These are phyloP conservation scores for Sycophila sp. DNA, from an alignment of 1,140 invertebrate species.

Conservation along the genomic window DNA sequence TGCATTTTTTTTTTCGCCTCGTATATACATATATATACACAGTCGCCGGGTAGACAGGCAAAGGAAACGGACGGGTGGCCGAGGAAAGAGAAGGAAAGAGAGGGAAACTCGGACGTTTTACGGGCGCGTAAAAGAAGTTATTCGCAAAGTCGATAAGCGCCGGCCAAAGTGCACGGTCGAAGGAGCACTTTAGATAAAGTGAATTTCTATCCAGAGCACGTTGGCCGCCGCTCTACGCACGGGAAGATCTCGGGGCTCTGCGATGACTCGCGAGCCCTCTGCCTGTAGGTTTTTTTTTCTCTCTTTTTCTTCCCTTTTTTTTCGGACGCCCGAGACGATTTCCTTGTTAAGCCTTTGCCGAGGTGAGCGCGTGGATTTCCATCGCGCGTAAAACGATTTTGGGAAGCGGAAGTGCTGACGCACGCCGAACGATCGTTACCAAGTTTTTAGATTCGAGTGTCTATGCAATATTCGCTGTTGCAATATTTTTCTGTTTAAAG, in stretches of 20 bases:
- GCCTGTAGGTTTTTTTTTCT: background rate
- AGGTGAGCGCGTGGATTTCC: background rate
- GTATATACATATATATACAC: background rate
- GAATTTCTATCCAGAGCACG: constrained; percentile 43
- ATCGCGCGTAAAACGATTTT: too few species aligned
- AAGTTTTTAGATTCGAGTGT: too few species aligned
- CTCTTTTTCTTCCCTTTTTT: background rate
- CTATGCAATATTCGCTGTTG: too few species aligned
- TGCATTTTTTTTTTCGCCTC: background rate
- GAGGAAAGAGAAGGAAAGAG: too few species aligned
- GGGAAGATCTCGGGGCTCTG: background rate
- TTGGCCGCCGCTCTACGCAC: background rate
- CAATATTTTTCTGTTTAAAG: too few species aligned
- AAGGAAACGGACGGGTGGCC: too few species aligned
- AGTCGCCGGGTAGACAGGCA: too few species aligned
- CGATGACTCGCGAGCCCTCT: background rate
- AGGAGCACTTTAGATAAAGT: constrained; percentile 57
- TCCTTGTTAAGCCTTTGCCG: background rate
- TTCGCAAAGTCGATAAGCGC: constrained; percentile 51
- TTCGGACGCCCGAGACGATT: background rate
- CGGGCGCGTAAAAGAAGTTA: constrained; percentile 44
- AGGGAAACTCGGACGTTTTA: constrained; percentile 35
- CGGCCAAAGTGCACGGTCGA: constrained; percentile 45
- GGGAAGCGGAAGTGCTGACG: too few species aligned
- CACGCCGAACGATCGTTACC: too few species aligned